Base-by-base conservation (phyloP, 2,113 vertebrate genomes). In the Bujurquina vittata region DNA sequence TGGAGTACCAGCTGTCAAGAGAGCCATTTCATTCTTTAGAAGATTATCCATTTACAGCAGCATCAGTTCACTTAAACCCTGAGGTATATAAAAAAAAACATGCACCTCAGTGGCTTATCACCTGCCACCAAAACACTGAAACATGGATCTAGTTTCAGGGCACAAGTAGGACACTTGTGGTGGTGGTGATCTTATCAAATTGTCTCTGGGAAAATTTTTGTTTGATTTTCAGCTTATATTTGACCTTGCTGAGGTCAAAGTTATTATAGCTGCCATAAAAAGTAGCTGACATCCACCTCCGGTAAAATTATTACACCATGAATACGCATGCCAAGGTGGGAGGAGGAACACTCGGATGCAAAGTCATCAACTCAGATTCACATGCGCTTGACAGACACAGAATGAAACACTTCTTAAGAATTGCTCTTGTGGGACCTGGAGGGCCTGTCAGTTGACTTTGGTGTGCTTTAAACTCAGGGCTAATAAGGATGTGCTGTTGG, bases 401-500 rank as follows among this genome's bases (percentile, higher is more conserved):
- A 89, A 83, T 73, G 77, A 92, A 87, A 82, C 57, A 69, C 79
- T 87, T 87, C 84, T 89, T 81, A 85, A 88, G 89, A 89, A 60
- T 26, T 67, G 77, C 87, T 89, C 80, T 82, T 73, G 83, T 75
- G 58, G 59, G 62, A 80, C 83, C 85, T 91, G 86, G 17, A 83
- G 72, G 79, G 59, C 63, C 83, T 92, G 89, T 88, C 89, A 89
- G 84, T 83, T 81, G 91, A 89, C 91, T 93, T 88, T 84, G 80
- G 84, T 84, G 86, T 8, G 59, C 86, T 89, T 92, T 91, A 87
- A 91, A 93, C 91, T 88, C 88, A 4, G 81, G 91, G 93, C 91
- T 94, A 95, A 94, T 94, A 91, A 90, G 92, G 81, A 91, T 89
- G 93, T 88, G 86, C 90, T 88, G 87, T 81, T 90, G 89, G 91